Evolutionary conservation across 2,888 invertebrate species (phyloP), one percentile per base, ranked within the genome.

Genomic region (Lymantria monacha): DNA sequence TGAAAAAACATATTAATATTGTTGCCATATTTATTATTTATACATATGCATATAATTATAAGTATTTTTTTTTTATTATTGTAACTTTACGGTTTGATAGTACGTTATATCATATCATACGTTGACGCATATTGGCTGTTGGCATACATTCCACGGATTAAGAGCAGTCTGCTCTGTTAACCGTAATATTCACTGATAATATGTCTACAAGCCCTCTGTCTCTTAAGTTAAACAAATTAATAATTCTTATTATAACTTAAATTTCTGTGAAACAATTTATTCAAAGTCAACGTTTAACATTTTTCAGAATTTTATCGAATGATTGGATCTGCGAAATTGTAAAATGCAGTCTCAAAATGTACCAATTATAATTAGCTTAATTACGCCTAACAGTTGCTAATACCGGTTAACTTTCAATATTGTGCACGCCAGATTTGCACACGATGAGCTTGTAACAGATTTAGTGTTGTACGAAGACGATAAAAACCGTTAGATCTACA

Each of bases 141-240:
- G 74, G 74, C 77, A 79, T 67, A 74, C 66, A 74, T 81, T 73
- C 59, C 52, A 46, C 49, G 68, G 79, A 82, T 81, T 80, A 79
- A 77, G 73, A 48, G 50, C 74, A 59, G 65, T 70, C 69, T 68
- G 64, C 63, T 70, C 69, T 71, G 63, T 47, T 79, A 77, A 82
- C 84, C 81, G 77, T 79, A 78, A 77, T 81, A 69, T 71, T 62
- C 53, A 63, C 65, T 65, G 74, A 75, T 73, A 77, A 71, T 66
- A 68, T 61, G 50, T 60, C 63, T 66, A 70, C 71, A 65, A 49
- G 57, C 68, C 56, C 51, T 55, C 9, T 62, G 65, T 62, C 70
- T 73, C 73, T 76, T 70, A 59, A 66, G 57, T 47, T 61, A 59
- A 72, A 53, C 69, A 76, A 70, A 77, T 57, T 61, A 69, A 59